Evolutionary conservation across 1,140 invertebrate genomes (phyloP).

Genomic region (Chionoecetes opilio): DNA sequence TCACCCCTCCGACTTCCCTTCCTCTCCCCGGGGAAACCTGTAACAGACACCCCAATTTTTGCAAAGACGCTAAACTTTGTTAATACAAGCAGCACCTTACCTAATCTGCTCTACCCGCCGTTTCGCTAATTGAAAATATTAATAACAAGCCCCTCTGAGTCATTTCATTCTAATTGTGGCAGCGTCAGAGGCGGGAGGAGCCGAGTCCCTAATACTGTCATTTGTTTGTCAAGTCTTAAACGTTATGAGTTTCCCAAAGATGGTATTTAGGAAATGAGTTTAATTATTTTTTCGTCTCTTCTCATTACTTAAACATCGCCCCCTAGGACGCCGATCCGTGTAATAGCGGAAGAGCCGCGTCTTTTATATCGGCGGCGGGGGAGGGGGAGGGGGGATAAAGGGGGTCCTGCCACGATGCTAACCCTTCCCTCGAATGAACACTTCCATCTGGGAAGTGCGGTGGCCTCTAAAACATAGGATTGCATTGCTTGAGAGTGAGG

Average conservation of each 20-base stretch:
- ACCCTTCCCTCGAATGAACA: too few relatives aligned
- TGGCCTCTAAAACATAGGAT: too few relatives aligned
- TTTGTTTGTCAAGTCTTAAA: slow-evolving; percentile 66
- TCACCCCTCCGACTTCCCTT: slow-evolving; percentile 16
- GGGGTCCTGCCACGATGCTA: too few relatives aligned
- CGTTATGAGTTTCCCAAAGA: slow-evolving; percentile 13
- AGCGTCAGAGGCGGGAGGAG: slow-evolving; percentile 35
- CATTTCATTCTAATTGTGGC: slow-evolving; percentile 75
- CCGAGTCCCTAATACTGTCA: slow-evolving; percentile 45
- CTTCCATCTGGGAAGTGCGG: too few relatives aligned
- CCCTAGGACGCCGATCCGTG: not conserved
- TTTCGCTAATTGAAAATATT: slow-evolving; percentile 78
- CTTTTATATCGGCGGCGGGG: not conserved
- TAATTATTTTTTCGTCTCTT: slow-evolving; percentile 11
- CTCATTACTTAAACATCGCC: not conserved
- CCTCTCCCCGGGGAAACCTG: slow-evolving; percentile 21
- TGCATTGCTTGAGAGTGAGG: not conserved
- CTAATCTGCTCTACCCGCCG: slow-evolving; percentile 71
- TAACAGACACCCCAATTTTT: slow-evolving; percentile 78
- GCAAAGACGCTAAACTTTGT: slow-evolving; percentile 76
- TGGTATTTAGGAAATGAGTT: not conserved
- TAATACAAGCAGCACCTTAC: slow-evolving; percentile 72
- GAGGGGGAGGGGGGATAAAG: too few relatives aligned
- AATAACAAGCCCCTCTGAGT: slow-evolving; percentile 68
- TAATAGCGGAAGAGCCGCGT: not conserved